Base-by-base conservation (phyloP, 1,140 invertebrate species). In the Atta colombica region DNA sequence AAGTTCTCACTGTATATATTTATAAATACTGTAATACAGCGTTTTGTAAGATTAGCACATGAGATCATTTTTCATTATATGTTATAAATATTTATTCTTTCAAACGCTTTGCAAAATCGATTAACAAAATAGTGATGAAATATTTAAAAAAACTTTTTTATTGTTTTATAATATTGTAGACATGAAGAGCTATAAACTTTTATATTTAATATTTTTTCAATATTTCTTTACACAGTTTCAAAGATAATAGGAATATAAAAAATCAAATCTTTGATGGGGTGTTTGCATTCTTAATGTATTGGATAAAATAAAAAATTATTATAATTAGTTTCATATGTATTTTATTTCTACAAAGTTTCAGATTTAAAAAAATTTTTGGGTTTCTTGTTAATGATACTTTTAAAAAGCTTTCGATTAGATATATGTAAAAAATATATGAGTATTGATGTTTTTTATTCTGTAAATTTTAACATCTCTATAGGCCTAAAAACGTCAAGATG, bases 401-500 rank as follows among this genome's bases (percentile, higher is more conserved):
- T 8, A 28, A 58, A 51, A 12, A 51, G 12, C 28, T 45, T 45
- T 45, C 8, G 8, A 45, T 45, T 45, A 45, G 1, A 8, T 21
- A 25, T 75, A 21, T 58, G 14, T 7, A 0, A 25, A 60, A 25
- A 2, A 16, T 45, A 21, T 60, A 25, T 0, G 8, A 77, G n/a
- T 25, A 39, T 45, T 14, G 21, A 78, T 35, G n/a, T 21, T 3
- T 14, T 31, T 12, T 39, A 39, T 39, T 74, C 10, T 18, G 25
- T n/a, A 77, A 77, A 31, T 77, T 77, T 77, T 4, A 18, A 14
- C 5, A 49, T 25, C 12, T 68, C 45, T 18, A 14, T 39, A 55
- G 21, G 5, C 49, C 31, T 25, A 25, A 14, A 81, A 71, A 69
- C 31, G 28, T 21, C 49, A 21, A 3, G n/a, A 14, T 53, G 65